Evolutionary conservation across 1,140 invertebrate species (phyloP).

Genomic region (Helicoverpa zea): DNA sequence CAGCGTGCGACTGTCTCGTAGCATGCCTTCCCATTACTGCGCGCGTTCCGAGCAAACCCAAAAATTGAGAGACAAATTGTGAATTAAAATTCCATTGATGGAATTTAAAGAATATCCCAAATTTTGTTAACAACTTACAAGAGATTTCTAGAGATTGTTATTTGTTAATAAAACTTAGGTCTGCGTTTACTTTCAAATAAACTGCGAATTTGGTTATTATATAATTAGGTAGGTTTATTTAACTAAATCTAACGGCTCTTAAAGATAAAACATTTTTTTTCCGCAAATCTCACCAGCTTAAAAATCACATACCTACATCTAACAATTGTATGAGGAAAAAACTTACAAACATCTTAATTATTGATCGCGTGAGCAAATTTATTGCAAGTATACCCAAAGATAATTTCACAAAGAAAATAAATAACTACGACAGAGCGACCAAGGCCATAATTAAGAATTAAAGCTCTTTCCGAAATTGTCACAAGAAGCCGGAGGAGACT

Average conservation of each 20-base stretch:
- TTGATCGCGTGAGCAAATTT: constrained; percentile 74
- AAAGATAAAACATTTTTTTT: no score
- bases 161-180: background rate
- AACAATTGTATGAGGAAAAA: constrained; percentile 42
- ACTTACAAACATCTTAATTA: constrained; percentile 71
- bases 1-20: constrained; percentile 60
- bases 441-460: constrained; percentile 81
- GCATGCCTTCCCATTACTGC: constrained; percentile 68
- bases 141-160: background rate
- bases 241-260: no score
- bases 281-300: background rate
- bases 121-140: constrained; percentile 30
- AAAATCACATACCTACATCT: background rate
- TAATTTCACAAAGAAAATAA: constrained; percentile 71
- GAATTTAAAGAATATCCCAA: constrained; percentile 51
- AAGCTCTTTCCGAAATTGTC: constrained; percentile 73
- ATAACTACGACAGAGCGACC: constrained; percentile 72
- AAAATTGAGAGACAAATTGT: constrained; percentile 75
- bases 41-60: constrained; percentile 65
- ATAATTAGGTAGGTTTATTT: no score
- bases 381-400: constrained; percentile 61
- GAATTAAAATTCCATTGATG: constrained; percentile 72
- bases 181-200: no score
- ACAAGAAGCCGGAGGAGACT: constrained; percentile 58
- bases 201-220: no score